Base-by-base conservation (phyloP, 2,797 vertebrate species). In the Hemitrygon akajei region DNA sequence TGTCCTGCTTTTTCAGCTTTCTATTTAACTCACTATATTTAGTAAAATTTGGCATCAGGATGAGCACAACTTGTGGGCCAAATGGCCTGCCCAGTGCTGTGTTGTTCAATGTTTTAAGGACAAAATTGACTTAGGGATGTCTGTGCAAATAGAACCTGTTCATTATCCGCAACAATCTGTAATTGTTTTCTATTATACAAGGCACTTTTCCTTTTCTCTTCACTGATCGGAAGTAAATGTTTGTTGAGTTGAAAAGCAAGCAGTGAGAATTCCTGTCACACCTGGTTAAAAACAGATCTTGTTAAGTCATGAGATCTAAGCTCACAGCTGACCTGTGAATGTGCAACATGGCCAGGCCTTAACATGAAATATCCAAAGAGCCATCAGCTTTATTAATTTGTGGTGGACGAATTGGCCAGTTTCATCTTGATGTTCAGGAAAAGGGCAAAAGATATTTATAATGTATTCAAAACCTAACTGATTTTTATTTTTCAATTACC, bases 401-500 rank as follows among this genome's bases (percentile, higher is more conserved):
- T 76, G 11, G 91, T 27, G 40, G 12, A 75, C 75, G 7, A 5
- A 56, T 14, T 47, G 73, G 25, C 0, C 71, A 30, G 71, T 75
- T 93, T 93, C 47, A 93, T 30, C 40, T 9, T 75, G 71, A 47
- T 76, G 73, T 58, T 27, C 27, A 76, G 71, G 40, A 47, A 76
- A 93, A 56, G 71, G 71, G 14, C 87, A 93, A 75, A 56, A 9
- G 25, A 75, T 93, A 30, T 56, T 93, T 76, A 93, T 75, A 75
- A 93, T 76, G 73, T 93, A 73, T n/a, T 76, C 71, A 93, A 93
- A 76, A 56, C 25, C 25, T 56, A 47, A 93, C 71, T 56, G 91
- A 47, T 47, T 27, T 56, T 69, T 89, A 89, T 37, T 76, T 93
- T 93, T 86, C 82, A 86, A 86, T 86, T 86, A 86, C 56, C 27